Percentiles rank a stretch among this genome's conserved stretches.
Evolutionary conservation across 2,797 vertebrate species (phyloP).

Genomic region (Sebastes steindachneri): DNA sequence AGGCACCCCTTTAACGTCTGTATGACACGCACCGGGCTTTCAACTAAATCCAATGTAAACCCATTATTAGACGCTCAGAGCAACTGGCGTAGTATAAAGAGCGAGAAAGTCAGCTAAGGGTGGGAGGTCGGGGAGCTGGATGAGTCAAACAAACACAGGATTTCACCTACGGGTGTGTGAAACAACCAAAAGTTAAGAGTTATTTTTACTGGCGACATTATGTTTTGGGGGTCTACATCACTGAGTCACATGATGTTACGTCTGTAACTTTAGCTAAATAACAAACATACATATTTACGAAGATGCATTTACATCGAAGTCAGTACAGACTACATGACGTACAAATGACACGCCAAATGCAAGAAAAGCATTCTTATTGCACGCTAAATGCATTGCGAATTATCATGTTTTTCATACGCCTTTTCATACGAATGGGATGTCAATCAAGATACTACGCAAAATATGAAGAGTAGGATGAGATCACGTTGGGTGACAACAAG

Average conservation of each 20-base stretch:
- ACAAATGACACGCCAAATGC: too few relatives aligned
- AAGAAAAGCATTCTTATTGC: too few relatives aligned
- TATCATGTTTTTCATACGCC: too few relatives aligned
- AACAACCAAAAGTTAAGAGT: not conserved
- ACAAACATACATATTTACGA: not conserved
- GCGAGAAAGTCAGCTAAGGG: too few relatives aligned
- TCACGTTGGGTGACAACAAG: not conserved
- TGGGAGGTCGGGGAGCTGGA: not conserved
- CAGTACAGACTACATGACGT: too few relatives aligned
- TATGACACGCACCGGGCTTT: not conserved
- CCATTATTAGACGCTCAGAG: not conserved
- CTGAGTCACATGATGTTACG: not conserved
- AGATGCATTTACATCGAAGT: too few relatives aligned
- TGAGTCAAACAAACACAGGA: not conserved
- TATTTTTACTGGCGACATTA: too few relatives aligned
- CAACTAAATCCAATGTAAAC: not conserved
- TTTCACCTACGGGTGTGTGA: not conserved
- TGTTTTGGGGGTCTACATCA: fast-evolving
- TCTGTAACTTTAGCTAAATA: not conserved
- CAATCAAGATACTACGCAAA: too few relatives aligned
- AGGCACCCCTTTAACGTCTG: not conserved
- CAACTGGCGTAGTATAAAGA: not conserved
- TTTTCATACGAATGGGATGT: too few relatives aligned
- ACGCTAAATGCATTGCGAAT: too few relatives aligned
- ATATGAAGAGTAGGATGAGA: not conserved